phyloP scores from a whole-genome alignment of 2,888 invertebrate genomes.

The Plagiodera versicolora region DNA sequence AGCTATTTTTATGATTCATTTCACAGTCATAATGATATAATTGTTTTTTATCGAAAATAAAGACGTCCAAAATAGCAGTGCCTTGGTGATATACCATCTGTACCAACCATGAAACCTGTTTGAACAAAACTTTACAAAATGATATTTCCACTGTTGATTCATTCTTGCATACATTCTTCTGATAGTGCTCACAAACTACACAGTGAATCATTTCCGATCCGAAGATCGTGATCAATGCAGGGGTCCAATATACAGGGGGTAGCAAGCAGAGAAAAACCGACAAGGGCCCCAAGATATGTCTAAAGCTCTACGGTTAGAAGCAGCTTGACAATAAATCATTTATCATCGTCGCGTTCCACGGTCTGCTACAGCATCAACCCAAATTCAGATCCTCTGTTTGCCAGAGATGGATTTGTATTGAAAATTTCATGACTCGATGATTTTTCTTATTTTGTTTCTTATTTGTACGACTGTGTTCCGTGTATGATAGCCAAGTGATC shows the following conservation, averaged over 20 bases:
- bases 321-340: conserved; percentile 55
- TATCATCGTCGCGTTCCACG: conserved; percentile 53
- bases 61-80: too few relatives aligned
- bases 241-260: conserved; percentile 45
- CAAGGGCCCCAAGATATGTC: conserved; percentile 54
- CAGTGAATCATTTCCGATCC: conserved; percentile 42
- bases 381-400: conserved; percentile 52
- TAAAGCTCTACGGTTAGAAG: conserved; percentile 55
- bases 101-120: too few relatives aligned
- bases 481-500: too few relatives aligned
- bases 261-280: conserved; percentile 46
- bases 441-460: neutral
- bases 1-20: too few relatives aligned
- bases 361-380: conserved; percentile 53
- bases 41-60: too few relatives aligned
- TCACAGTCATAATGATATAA: too few relatives aligned
- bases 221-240: conserved; percentile 52
- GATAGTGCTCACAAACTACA: conserved; percentile 24
- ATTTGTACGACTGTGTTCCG: neutral
- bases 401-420: conserved; percentile 20
- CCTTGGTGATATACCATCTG: too few relatives aligned
- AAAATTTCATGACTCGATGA: neutral
- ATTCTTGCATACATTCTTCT: too few relatives aligned
- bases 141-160: neutral
- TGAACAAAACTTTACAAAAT: too few relatives aligned